Conservation (phyloP, 1,140 invertebrate genomes). For the Hermetia illucens region DNA sequence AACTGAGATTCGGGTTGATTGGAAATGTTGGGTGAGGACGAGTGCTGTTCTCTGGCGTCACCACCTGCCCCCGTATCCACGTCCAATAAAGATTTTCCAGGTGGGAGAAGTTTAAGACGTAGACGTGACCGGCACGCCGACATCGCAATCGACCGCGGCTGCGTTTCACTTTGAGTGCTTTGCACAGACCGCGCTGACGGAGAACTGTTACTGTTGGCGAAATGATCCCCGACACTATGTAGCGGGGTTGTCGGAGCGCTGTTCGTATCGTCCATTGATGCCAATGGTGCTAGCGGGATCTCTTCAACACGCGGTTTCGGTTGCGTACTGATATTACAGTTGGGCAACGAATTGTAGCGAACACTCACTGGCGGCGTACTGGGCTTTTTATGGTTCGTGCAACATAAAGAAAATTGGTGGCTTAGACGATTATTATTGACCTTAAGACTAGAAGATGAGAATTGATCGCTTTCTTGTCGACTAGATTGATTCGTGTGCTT, state of each 20-base stretch:
- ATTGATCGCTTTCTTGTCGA: not conserved
- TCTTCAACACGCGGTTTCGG: not conserved
- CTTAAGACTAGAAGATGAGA: not conserved
- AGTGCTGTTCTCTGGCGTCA: slow-evolving; percentile 21
- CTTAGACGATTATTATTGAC: slow-evolving; percentile 25
- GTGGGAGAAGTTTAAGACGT: slow-evolving; percentile 24
- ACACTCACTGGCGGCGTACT: slow-evolving; percentile 26
- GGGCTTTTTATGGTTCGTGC: slow-evolving; percentile 25
- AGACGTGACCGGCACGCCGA: slow-evolving; percentile 26
- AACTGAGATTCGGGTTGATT: slow-evolving; percentile 9
- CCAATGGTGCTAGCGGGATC: not conserved
- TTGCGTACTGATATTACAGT: slow-evolving; percentile 3
- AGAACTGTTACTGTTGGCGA: slow-evolving; percentile 13
- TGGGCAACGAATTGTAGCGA: slow-evolving; percentile 28
- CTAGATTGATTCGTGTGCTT: not conserved
- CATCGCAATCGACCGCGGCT: slow-evolving; percentile 24
- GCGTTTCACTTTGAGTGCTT: slow-evolving; percentile 11
- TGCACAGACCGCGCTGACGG: slow-evolving; percentile 15
- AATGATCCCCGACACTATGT: slow-evolving; percentile 15
- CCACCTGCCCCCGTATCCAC: not conserved
- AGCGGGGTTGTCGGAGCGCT: slow-evolving; percentile 27
- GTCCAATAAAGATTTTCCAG: slow-evolving; percentile 12
- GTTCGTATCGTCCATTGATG: slow-evolving; percentile 22
- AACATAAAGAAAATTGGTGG: slow-evolving; percentile 28
- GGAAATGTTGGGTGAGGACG: slow-evolving; percentile 29